A percentile compares a stretch with the other conserved stretches of the same genome.
phyloP scores from a whole-genome alignment of 2,797 vertebrate genomes.

The Clarias pachynema region DNA sequence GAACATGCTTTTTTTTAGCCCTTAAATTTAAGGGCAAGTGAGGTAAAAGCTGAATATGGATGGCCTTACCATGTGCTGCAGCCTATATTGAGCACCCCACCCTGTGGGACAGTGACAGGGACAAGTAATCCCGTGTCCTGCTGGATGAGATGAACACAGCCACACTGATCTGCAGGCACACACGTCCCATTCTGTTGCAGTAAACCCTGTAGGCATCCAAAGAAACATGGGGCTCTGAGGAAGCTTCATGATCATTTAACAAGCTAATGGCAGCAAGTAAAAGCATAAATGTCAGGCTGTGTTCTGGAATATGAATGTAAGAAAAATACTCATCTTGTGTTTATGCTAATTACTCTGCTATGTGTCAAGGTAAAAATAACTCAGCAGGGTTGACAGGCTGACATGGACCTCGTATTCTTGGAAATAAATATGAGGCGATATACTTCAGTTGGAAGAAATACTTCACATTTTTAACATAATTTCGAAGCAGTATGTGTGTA shows the following conservation, averaged over 20 bases:
- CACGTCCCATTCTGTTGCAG: constrained; percentile 82
- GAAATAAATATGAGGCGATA: not conserved
- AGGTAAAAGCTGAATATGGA: constrained; percentile 1
- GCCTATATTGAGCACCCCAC: constrained; percentile 70
- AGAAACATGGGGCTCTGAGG: not conserved
- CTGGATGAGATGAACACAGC: constrained; percentile 73
- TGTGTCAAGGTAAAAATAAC: constrained; percentile 25
- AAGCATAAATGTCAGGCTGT: not conserved
- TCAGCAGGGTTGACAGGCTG: constrained; percentile 21
- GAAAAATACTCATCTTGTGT: not conserved
- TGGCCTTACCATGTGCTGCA: constrained; percentile 85
- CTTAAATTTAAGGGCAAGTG: not conserved
- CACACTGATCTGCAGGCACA: constrained; percentile 74
- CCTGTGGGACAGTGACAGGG: constrained; percentile 69
- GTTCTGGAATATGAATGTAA: not conserved
- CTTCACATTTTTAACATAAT: not conserved
- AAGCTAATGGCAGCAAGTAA: not conserved
- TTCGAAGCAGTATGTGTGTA: not conserved
- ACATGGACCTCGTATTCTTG: not conserved
- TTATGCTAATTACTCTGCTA: not conserved
- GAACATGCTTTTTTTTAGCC: not conserved
- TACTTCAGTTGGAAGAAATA: too few relatives aligned
- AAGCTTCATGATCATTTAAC: constrained; percentile 1
- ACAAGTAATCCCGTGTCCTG: constrained; percentile 59
- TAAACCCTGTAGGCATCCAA: constrained; percentile 70